Conservation (phyloP, 2,888 invertebrate genomes). For the Pilophorus perplexus region DNA sequence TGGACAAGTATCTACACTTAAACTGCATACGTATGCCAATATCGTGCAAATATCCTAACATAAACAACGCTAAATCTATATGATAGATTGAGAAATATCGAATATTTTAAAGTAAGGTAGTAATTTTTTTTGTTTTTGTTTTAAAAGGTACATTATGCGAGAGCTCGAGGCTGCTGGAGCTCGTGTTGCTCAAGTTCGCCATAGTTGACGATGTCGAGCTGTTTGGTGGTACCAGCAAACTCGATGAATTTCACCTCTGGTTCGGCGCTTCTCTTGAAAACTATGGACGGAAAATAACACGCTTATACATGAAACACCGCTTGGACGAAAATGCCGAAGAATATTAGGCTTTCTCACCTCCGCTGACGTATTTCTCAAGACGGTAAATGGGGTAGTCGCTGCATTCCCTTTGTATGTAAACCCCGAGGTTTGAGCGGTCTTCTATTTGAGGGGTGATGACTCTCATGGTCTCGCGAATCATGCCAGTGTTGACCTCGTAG, state of each 20-base stretch:
- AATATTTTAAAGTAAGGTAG: not conserved
- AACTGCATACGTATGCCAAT: slow-evolving; percentile 11
- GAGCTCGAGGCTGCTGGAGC: slow-evolving; percentile 40
- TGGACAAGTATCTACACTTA: no score
- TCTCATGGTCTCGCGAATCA: slow-evolving; percentile 72
- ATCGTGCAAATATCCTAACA: slow-evolving; percentile 10
- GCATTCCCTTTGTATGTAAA: slow-evolving; percentile 71
- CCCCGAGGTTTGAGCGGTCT: slow-evolving; percentile 63
- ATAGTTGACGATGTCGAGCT: slow-evolving; percentile 42
- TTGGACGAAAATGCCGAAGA: no score
- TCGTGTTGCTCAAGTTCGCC: slow-evolving; percentile 42
- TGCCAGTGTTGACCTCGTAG: slow-evolving; percentile 76
- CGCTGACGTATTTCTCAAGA: slow-evolving; percentile 64
- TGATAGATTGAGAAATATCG: slow-evolving; percentile 18
- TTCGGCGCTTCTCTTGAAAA: slow-evolving; percentile 60
- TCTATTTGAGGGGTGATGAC: slow-evolving; percentile 69
- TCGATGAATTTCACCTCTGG: slow-evolving; percentile 65
- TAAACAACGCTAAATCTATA: slow-evolving; percentile 21
- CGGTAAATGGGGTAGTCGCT: slow-evolving; percentile 67
- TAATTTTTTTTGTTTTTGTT: not conserved
- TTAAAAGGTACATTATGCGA: slow-evolving; percentile 35
- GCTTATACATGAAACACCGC: no score
- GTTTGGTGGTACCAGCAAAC: slow-evolving; percentile 68
- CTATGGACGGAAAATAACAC: no score
- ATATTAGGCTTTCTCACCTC: slow-evolving; percentile 62